Base-by-base conservation (phyloP, 2,797 vertebrate species). In the Anolis apletophallus region DNA sequence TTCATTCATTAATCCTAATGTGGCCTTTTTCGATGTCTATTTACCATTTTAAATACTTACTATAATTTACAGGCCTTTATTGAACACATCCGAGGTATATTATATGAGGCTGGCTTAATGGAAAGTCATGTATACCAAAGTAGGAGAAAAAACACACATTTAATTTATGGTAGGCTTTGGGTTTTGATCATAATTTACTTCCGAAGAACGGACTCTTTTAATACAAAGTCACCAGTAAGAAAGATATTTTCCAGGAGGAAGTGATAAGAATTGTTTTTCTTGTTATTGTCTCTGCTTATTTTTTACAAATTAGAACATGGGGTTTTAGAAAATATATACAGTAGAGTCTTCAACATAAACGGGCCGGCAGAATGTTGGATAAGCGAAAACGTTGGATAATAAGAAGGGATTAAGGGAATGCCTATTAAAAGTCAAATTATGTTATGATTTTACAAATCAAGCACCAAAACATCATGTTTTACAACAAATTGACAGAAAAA, bases 1-100 rank as follows among this genome's bases (percentile, higher is more conserved):
- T 96, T 96, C 96, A 95, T 96, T 97, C 96, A 96, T 97, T 97
- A 96, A 97, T 97, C 95, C 96, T 96, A 96, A 97, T 96, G 95
- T 96, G 96, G 96, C 96, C 96, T 97, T 96, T 96, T 94, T 95
- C 96, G 93, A 93, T 88, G 95, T 95, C 96, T 97, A 96, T 95
- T 97, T 96, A 96, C 96, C 96, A 97, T 97, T 96, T 96, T 96
- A 97, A 97, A 97, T 96, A 96, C 96, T 96, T 95, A 92, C 95
- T 93, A 95, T 97, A 97, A 97, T 96, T 97, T 96, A 97, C 95
- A 94, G 91, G 94, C 95, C 96, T 96, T 96, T 97, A 96, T 95
- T 95, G 95, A 96, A 95, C 93, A 95, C 95, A 96, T 96, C 95
- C 93, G 96, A 96, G 96, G 96, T 95, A 95, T 97, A 94, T 97